These are phyloP conservation scores for Dromius quadrimaculatus DNA, from an alignment of 2,888 invertebrate genomes.

Conservation along the genomic window DNA sequence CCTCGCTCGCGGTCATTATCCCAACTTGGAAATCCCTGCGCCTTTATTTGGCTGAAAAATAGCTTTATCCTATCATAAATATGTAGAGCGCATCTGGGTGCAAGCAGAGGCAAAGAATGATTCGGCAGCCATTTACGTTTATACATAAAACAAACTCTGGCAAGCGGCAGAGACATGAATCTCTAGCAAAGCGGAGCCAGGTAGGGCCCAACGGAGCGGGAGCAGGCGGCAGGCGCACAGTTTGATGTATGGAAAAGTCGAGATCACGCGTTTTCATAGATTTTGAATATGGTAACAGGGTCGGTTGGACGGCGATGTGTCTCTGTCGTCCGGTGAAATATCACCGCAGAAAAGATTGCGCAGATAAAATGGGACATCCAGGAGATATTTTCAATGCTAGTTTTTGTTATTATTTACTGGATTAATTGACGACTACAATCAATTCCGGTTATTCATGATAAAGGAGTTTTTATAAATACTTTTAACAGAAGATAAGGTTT, in stretches of 20 bases:
- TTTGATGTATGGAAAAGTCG: conserved; percentile 50
- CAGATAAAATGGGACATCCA: no score
- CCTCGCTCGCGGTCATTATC: conserved; percentile 8
- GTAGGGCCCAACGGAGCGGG: background rate
- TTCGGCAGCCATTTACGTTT: conserved; percentile 34
- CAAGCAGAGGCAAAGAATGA: conserved; percentile 31
- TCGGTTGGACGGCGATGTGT: conserved; percentile 46
- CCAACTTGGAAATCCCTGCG: conserved; percentile 16
- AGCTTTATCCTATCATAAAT: conserved; percentile 26
- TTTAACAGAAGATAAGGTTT: no score
- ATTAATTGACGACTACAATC: no score
- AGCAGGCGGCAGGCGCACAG: background rate
- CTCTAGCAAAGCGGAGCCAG: background rate
- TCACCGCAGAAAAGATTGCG: conserved; percentile 66
- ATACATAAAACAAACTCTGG: conserved; percentile 37
- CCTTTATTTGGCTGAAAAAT: conserved; percentile 32
- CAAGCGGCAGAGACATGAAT: conserved; percentile 15
- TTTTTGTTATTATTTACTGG: no score
- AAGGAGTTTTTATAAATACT: no score
- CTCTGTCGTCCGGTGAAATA: conserved; percentile 62
- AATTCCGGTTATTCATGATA: no score
- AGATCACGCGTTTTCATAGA: conserved; percentile 44
- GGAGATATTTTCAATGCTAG: no score
- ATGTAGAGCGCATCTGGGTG: conserved; percentile 31
- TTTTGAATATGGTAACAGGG: conserved; percentile 40